Conservation (phyloP, 1,140 invertebrate genomes). For the Sminthurides bifidus region DNA sequence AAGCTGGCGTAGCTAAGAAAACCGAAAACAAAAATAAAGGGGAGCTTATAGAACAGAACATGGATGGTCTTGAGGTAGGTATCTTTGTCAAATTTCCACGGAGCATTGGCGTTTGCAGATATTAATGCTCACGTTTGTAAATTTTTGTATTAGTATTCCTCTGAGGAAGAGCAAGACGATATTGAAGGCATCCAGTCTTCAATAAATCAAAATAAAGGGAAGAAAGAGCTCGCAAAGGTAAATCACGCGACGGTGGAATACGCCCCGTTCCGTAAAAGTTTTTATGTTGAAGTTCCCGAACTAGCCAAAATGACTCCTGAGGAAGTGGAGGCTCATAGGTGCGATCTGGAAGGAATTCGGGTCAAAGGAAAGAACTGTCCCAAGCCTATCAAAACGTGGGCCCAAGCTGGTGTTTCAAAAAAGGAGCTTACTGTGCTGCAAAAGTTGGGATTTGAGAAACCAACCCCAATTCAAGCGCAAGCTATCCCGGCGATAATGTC, state of each 20-base stretch:
- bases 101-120: neutral
- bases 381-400: conserved; percentile 93
- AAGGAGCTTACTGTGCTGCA: conserved; percentile 91
- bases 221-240: conserved; percentile 78
- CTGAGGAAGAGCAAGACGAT: conserved; percentile 91
- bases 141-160: conserved; percentile 60
- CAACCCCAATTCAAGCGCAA: conserved; percentile 97
- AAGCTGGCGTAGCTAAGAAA: conserved; percentile 84
- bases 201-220: conserved; percentile 74
- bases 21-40: conserved; percentile 68
- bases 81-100: neutral
- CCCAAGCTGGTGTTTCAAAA: conserved; percentile 94
- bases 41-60: conserved; percentile 93
- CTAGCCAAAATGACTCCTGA: conserved; percentile 78
- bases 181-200: conserved; percentile 73
- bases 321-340: conserved; percentile 72
- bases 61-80: conserved; percentile 75
- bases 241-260: conserved; percentile 76
- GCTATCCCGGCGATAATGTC: conserved; percentile 99
- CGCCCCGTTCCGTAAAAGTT: conserved; percentile 75
- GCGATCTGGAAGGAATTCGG: conserved; percentile 68
- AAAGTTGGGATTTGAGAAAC: conserved; percentile 86
- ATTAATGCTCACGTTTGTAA: no score
- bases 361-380: conserved; percentile 81
- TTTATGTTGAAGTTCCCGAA: conserved; percentile 52